Conservation (phyloP, 2,113 vertebrate genomes). For the Triplophysa rosa region DNA sequence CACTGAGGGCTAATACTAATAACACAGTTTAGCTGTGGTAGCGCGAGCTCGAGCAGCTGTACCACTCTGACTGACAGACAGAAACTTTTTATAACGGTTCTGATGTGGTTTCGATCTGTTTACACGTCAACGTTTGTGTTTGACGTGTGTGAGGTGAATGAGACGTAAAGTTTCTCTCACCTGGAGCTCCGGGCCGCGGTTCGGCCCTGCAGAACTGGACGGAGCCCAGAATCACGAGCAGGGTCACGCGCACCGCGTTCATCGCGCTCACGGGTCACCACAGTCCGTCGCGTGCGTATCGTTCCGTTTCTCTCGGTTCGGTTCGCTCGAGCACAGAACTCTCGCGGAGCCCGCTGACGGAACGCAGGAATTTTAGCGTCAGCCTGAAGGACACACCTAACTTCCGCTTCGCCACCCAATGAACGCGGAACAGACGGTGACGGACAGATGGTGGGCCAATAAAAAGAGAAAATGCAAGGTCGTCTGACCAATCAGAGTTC, state of each 20-base stretch:
- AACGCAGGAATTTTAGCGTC: not conserved
- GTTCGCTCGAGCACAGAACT: conserved; percentile 4
- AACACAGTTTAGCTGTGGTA: too few species aligned
- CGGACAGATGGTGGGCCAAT: not conserved
- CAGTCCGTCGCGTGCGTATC: not conserved
- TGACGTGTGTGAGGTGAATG: not conserved
- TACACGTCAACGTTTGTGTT: too few species aligned
- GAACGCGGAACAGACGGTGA: fast-evolving
- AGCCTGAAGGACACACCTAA: not conserved
- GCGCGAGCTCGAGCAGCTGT: too few species aligned
- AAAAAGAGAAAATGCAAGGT: too few species aligned
- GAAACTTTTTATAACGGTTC: too few species aligned
- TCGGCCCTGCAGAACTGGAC: conserved; percentile 17
- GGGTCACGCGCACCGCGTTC: not conserved
- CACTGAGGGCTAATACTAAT: too few species aligned
- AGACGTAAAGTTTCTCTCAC: not conserved
- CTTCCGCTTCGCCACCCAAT: conserved; percentile 41
- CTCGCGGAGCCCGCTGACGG: not conserved
- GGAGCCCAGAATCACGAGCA: not conserved
- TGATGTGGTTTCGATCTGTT: too few species aligned
- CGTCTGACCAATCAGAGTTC: conserved; percentile 55
- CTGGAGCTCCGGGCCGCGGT: not conserved
- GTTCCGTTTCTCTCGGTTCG: not conserved
- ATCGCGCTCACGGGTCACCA: not conserved
- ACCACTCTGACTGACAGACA: too few species aligned